Evolutionary conservation across 1,140 invertebrate species (phyloP), one percentile per base, ranked within the genome.

Genomic region (Bombus difficillimus): DNA sequence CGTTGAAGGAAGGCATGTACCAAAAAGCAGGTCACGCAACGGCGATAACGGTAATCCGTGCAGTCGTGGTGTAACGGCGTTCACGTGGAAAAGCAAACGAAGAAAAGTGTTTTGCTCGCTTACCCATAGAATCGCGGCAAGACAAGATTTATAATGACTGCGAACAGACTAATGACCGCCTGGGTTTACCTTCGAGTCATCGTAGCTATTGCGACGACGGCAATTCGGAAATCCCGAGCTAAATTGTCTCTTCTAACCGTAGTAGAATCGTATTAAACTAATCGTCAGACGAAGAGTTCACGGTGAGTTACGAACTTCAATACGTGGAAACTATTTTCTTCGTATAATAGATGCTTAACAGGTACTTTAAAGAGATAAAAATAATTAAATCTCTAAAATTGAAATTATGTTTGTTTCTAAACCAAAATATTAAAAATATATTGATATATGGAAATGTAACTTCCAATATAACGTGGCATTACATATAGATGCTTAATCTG

Each of bases 11-110:
- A 83, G 53, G 43, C 62, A 77, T 41, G 83, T 87, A 83, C 86
- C 86, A 64, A 90, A 90, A 91, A 91, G 83, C 89, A 90, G 90
- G 89, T 91, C 90, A 90, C 88, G 81, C 77, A 85, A 85, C 89
- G 88, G 89, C 86, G 90, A 91, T 91, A 91, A 90, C 90, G 87
- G 90, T 91, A 89, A 88, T 90, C 90, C 83, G 76, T 73, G 82
- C 59, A 84, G 59, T 64, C 80, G 72, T 85, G 83, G 86, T 89
- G 90, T 88, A 91, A 91, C 78, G 77, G 81, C 81, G 74, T 91
- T 83, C 89, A 87, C 84, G 88, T 89, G 86, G 89, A 81, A 84
- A 87, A 87, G 74, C 80, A 75, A 72, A 88, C 77, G 89, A 86
- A 90, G 86, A 90, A 85, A 88, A 79, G 75, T 82, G 78, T 76